Evolutionary conservation across 1,140 invertebrate species (phyloP).

Genomic region (Aphelinus atriplicis): DNA sequence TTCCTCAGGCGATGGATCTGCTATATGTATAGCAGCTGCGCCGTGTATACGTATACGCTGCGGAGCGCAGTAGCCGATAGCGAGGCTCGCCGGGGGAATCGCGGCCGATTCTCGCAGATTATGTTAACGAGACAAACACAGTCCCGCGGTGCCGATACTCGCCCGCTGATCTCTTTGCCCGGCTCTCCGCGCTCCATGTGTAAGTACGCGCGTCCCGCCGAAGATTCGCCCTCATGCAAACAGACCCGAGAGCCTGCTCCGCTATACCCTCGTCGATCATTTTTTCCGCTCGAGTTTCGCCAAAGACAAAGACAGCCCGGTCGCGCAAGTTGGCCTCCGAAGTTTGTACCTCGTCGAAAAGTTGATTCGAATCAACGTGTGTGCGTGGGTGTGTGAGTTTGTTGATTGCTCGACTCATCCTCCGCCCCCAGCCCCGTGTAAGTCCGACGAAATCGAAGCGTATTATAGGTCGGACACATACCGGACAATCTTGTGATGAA

Average conservation of each 20-base stretch:
- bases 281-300: constrained; percentile 35
- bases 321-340: not conserved
- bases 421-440: no score
- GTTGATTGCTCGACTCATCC: not conserved
- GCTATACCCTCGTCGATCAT: constrained; percentile 40
- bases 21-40: constrained; percentile 14
- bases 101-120: constrained; percentile 51
- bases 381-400: not conserved
- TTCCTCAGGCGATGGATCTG: not conserved
- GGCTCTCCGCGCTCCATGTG: constrained; percentile 32
- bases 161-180: not conserved
- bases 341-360: constrained; percentile 8
- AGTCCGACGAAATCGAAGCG: no score
- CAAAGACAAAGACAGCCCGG: not conserved
- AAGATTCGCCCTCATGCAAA: no score
- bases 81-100: constrained; percentile 13
- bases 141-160: constrained; percentile 10
- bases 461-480: no score
- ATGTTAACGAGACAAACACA: constrained; percentile 58
- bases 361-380: not conserved
- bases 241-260: no score
- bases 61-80: no score
- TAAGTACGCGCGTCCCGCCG: no score
- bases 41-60: not conserved
- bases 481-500: no score